phyloP scores from a whole-genome alignment of 2,888 invertebrate species.

The Quadroppia sp. region DNA sequence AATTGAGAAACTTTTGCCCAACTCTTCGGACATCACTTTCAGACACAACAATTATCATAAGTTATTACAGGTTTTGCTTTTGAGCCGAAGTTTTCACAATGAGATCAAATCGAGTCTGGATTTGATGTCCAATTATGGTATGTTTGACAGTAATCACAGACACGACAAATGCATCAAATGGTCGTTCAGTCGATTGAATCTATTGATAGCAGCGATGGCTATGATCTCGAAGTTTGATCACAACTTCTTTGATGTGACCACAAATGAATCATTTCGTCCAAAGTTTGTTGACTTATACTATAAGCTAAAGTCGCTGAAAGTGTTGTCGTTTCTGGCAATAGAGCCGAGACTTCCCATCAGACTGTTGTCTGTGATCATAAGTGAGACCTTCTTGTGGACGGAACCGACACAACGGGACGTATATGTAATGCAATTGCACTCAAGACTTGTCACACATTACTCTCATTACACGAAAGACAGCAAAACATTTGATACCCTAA shows the following conservation, averaged over 20 bases:
- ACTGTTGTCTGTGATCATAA: constrained; percentile 14
- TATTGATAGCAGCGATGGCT: constrained; percentile 22
- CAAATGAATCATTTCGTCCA: constrained; percentile 10
- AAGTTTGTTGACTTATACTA: constrained; percentile 16
- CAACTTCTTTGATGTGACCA: neutral
- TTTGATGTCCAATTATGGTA: neutral
- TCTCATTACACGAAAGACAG: constrained; percentile 5
- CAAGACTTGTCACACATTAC: constrained; percentile 21
- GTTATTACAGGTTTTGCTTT: constrained; percentile 2
- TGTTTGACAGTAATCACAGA: neutral
- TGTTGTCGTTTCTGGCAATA: constrained; percentile 26
- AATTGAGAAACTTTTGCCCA: neutral
- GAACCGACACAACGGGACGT: constrained; percentile 29
- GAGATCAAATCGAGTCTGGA: neutral
- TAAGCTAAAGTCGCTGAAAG: constrained; percentile 21
- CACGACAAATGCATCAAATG: constrained; percentile 6
- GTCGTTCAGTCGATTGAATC: constrained; percentile 23
- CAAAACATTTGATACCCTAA: constrained; percentile 8
- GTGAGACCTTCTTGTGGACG: constrained; percentile 29
- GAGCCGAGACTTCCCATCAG: constrained; percentile 20
- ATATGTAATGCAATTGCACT: constrained; percentile 16
- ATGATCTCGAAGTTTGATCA: neutral
- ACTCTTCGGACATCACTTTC: neutral
- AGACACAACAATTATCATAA: neutral
- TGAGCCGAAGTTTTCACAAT: neutral